phyloP scores from a whole-genome alignment of 2,888 invertebrate genomes.

The Ectemnius continuus region DNA sequence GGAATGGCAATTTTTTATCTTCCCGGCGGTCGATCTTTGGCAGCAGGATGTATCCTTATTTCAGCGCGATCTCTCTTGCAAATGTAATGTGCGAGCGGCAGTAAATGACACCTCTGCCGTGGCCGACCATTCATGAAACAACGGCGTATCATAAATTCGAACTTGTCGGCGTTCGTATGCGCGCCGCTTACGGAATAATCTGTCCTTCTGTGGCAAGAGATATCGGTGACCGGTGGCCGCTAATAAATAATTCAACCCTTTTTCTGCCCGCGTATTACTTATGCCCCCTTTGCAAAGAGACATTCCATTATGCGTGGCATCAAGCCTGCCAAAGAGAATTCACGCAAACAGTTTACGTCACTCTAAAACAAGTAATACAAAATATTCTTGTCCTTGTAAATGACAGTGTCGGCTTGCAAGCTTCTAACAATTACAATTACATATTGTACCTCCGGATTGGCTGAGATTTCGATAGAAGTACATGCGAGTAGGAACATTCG shows the following conservation, averaged over 20 bases:
- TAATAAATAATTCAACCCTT: slow-evolving; percentile 47
- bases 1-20: no score
- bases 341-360: no score
- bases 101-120: slow-evolving; percentile 22
- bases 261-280: slow-evolving; percentile 14
- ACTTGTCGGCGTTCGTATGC: slow-evolving; percentile 19
- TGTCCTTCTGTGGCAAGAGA: slow-evolving; percentile 18
- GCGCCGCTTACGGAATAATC: slow-evolving; percentile 37
- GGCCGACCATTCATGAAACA: slow-evolving; percentile 43
- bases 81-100: slow-evolving; percentile 25
- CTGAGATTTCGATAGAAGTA: slow-evolving; percentile 25
- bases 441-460: no score
- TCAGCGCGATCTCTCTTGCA: slow-evolving; percentile 17
- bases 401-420: no score
- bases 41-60: slow-evolving; percentile 18
- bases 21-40: no score
- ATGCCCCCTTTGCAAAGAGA: not conserved
- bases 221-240: slow-evolving; percentile 19
- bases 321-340: no score
- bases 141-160: slow-evolving; percentile 32
- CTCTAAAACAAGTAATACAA: no score
- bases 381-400: no score
- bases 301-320: not conserved
- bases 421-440: no score
- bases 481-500: slow-evolving; percentile 62